These are phyloP conservation scores for Coenonympha glycerion DNA, from an alignment of 2,888 invertebrate species.

Conservation along the genomic window DNA sequence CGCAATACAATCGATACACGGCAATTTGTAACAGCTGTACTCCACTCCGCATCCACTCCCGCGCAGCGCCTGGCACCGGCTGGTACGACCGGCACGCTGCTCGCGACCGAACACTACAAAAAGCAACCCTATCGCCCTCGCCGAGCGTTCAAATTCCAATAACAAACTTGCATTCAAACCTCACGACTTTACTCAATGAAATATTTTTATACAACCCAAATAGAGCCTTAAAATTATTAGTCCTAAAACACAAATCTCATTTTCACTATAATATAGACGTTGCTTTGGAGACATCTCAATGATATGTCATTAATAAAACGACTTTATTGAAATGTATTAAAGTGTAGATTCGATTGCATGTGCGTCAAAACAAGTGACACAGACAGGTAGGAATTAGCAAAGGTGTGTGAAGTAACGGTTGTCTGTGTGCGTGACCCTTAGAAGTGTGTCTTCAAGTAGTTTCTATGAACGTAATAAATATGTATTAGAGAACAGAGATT, in stretches of 20 bases:
- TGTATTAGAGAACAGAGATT: too few species aligned
- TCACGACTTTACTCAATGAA: slow-evolving; percentile 14
- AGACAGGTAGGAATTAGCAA: slow-evolving; percentile 30
- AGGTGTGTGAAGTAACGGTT: slow-evolving; percentile 42
- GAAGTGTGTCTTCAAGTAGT: slow-evolving; percentile 15
- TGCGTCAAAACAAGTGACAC: slow-evolving; percentile 14
- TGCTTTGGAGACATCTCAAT: slow-evolving; percentile 15
- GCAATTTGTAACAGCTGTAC: slow-evolving; percentile 48
- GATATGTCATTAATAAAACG: slow-evolving; percentile 7
- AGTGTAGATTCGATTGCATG: not conserved
- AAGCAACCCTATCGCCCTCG: slow-evolving; percentile 31
- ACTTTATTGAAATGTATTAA: slow-evolving; percentile 4
- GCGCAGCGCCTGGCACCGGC: slow-evolving; percentile 61
- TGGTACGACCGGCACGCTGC: slow-evolving; percentile 44
- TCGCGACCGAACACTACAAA: slow-evolving; percentile 20
- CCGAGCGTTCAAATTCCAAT: slow-evolving; percentile 31
- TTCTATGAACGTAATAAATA: slow-evolving; percentile 1
- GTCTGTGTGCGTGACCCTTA: slow-evolving; percentile 25
- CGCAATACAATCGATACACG: slow-evolving; percentile 38
- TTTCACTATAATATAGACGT: slow-evolving; percentile 6
- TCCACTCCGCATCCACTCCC: slow-evolving; percentile 50
- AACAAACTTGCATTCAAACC: slow-evolving; percentile 10
- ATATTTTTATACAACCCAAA: slow-evolving; percentile 30
- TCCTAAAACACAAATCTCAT: slow-evolving; percentile 35
- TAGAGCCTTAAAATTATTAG: slow-evolving; percentile 40